Evolutionary conservation across 2,113 vertebrate genomes (phyloP).

Genomic region (Oenanthe melanoleuca): DNA sequence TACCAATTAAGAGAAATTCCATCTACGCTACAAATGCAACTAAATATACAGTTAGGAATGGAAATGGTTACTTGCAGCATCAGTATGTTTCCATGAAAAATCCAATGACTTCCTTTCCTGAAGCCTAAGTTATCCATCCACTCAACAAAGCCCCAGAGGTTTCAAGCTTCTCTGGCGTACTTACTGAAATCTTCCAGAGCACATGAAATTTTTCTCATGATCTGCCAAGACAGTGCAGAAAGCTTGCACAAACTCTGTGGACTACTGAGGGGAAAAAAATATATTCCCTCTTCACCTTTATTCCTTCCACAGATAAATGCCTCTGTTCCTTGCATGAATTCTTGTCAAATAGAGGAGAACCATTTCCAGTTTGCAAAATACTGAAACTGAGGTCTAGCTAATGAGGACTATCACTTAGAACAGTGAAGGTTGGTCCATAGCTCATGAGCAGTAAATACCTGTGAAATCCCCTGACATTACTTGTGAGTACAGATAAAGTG

Average conservation of each 20-base stretch:
- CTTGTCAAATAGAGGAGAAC: background rate
- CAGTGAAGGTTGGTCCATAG: background rate
- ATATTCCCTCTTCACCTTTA: background rate
- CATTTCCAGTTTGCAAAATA: background rate
- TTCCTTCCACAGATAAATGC: conserved; percentile 1
- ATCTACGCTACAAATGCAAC: background rate
- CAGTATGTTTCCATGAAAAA: background rate
- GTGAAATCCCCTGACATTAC: background rate
- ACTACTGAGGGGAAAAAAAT: background rate
- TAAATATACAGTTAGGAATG: background rate
- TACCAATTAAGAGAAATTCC: background rate
- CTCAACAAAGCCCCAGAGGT: background rate
- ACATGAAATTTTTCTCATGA: background rate
- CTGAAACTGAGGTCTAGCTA: background rate
- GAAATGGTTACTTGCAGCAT: background rate
- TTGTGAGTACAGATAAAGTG: background rate
- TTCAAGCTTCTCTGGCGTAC: conserved; percentile 3
- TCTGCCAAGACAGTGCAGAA: background rate
- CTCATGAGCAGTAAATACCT: background rate
- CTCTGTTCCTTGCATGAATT: background rate
- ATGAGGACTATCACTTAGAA: background rate
- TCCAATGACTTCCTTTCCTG: background rate
- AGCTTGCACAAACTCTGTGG: background rate
- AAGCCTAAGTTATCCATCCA: background rate
- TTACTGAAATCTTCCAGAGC: background rate